Evolutionary conservation across 2,888 invertebrate genomes (phyloP).

Genomic region (Melanostoma scalare): DNA sequence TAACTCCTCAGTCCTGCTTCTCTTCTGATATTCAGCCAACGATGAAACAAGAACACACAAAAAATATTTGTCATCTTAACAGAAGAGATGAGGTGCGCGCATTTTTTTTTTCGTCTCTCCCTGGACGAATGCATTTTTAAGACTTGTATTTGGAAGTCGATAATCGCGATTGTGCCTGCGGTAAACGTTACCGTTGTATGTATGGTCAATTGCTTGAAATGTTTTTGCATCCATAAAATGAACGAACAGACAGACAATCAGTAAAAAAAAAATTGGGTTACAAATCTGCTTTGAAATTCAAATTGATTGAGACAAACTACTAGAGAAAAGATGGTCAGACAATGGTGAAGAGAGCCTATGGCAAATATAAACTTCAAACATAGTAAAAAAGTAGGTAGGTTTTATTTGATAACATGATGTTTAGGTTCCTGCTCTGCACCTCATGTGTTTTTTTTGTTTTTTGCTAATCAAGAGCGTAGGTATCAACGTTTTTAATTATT

Average conservation of each 20-base stretch:
- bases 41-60: slow-evolving; percentile 7
- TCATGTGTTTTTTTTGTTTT: no score
- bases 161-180: slow-evolving; percentile 24
- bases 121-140: no score
- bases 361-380: no score
- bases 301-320: slow-evolving; percentile 32
- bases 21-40: slow-evolving; percentile 21
- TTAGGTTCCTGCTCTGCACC: no score
- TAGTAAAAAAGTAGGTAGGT: no score
- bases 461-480: no score
- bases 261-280: slow-evolving; percentile 20
- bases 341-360: no score
- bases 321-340: slow-evolving; percentile 3
- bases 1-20: slow-evolving; percentile 18
- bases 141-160: background rate
- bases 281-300: slow-evolving; percentile 39
- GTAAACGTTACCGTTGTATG: slow-evolving; percentile 18
- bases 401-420: no score
- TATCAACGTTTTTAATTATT: no score
- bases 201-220: slow-evolving; percentile 41
- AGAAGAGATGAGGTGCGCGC: slow-evolving; percentile 6
- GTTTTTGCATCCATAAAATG: slow-evolving; percentile 11
- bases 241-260: slow-evolving; percentile 8
- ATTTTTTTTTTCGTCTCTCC: no score
- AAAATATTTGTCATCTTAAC: slow-evolving; percentile 19